Percentiles rank a stretch among this genome's conserved stretches.
Conservation (phyloP, 2,888 invertebrate species). For the Drosophila falleni region DNA sequence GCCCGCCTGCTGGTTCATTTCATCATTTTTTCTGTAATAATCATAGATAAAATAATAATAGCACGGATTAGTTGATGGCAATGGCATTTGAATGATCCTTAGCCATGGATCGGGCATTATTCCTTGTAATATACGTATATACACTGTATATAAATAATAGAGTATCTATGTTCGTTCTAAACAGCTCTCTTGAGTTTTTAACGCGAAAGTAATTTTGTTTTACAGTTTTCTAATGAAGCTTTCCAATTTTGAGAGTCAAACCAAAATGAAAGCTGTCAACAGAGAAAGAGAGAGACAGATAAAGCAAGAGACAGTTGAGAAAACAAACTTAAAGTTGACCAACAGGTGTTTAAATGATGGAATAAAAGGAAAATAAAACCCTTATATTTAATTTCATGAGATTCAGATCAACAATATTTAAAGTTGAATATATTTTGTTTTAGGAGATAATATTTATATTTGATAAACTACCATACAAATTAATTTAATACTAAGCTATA, state of each 20-base stretch:
- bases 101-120: background rate
- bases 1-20: conserved; percentile 86
- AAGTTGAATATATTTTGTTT: too few relatives aligned
- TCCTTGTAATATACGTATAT: background rate
- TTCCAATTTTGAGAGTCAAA: conserved; percentile 23
- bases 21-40: conserved; percentile 85
- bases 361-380: too few relatives aligned
- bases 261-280: conserved; percentile 37
- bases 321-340: background rate
- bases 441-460: too few relatives aligned
- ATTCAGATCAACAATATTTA: too few relatives aligned
- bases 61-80: conserved; percentile 33
- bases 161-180: background rate
- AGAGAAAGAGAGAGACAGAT: conserved; percentile 2
- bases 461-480: too few relatives aligned
- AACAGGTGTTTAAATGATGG: conserved; percentile 7
- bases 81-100: background rate
- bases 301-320: conserved; percentile 8
- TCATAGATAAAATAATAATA: conserved; percentile 36
- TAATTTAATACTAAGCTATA: too few relatives aligned
- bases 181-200: conserved; percentile 5
- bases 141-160: background rate
- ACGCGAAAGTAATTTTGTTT: conserved; percentile 33
- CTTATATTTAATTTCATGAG: too few relatives aligned
- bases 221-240: conserved; percentile 13